Conservation (phyloP, 2,888 invertebrate species). For the Priocnemis perturbator region DNA sequence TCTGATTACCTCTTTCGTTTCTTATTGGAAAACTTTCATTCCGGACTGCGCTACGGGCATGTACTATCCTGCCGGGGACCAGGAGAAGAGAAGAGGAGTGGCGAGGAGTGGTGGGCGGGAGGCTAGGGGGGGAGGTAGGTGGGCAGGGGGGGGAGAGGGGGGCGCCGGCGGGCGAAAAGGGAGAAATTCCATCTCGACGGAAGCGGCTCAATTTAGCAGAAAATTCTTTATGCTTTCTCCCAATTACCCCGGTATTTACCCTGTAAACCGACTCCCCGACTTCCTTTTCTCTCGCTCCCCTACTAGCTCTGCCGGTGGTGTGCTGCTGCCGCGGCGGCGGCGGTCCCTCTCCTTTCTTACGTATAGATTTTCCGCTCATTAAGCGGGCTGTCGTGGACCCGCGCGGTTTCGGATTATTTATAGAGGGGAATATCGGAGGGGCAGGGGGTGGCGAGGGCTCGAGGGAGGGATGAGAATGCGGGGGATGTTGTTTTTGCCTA, state of each 20-base stretch:
- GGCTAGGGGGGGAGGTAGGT: constrained; percentile 1
- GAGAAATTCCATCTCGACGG: constrained; percentile 62
- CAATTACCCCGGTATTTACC: constrained; percentile 61
- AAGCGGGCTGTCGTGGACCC: constrained; percentile 20
- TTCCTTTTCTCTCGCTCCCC: neutral
- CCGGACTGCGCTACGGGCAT: constrained; percentile 37
- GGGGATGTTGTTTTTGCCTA: no score
- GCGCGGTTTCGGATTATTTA: constrained; percentile 10
- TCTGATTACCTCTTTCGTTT: constrained; percentile 69
- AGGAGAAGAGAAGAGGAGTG: constrained; percentile 26
- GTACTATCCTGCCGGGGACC: constrained; percentile 7
- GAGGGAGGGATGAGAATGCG: no score
- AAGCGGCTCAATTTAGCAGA: constrained; percentile 68
- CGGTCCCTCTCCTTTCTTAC: neutral
- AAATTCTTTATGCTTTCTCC: constrained; percentile 65
- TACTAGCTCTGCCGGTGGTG: neutral
- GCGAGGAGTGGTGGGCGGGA: constrained; percentile 1
- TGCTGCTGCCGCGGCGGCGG: no score
- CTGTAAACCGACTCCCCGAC: constrained; percentile 40
- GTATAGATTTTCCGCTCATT: constrained; percentile 38
- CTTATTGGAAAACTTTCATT: constrained; percentile 68
- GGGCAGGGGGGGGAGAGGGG: constrained; percentile 26
- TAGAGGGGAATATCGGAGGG: constrained; percentile 9
- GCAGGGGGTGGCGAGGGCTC: neutral
- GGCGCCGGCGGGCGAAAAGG: constrained; percentile 26